Conservation (phyloP, 2,888 invertebrate genomes). For the Melolontha melolontha region DNA sequence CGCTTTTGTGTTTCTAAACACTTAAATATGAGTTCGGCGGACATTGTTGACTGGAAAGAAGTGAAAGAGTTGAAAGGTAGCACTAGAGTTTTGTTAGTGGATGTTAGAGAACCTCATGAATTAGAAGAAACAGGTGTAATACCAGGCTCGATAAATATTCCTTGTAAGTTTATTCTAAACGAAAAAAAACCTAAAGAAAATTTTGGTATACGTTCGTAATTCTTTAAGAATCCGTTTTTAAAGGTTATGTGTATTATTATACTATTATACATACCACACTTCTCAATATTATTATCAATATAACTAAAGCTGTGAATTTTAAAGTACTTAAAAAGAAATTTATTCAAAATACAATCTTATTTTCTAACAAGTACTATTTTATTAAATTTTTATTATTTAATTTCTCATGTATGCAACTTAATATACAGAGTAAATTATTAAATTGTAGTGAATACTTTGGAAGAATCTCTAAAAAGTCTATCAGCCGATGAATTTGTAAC, state of each 20-base stretch:
- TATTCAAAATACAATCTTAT: no score
- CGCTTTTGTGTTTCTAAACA: not conserved
- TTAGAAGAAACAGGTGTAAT: conserved; percentile 77
- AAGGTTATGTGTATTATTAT: no score
- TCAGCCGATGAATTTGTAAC: conserved; percentile 68
- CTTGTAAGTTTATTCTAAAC: conserved; percentile 23
- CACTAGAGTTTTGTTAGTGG: conserved; percentile 72
- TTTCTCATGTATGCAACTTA: not conserved
- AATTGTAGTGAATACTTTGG: conserved; percentile 45
- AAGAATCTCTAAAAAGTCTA: conserved; percentile 45
- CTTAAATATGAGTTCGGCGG: not conserved
- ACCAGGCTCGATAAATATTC: conserved; percentile 62
- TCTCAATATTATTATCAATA: no score
- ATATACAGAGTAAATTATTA: not conserved
- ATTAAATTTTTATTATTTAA: conserved; percentile 1
- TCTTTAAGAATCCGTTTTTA: no score
- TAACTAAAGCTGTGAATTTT: no score
- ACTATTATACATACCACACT: not conserved
- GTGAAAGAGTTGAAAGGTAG: conserved; percentile 65
- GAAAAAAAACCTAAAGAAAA: not conserved
- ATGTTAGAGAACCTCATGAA: conserved; percentile 82
- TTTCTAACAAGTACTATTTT: no score
- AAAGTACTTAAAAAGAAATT: no score
- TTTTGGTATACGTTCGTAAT: no score
- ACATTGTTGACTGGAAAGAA: conserved; percentile 60